Evolutionary conservation across 2,888 invertebrate genomes (phyloP).

Genomic region (Apocheima hispidaria): DNA sequence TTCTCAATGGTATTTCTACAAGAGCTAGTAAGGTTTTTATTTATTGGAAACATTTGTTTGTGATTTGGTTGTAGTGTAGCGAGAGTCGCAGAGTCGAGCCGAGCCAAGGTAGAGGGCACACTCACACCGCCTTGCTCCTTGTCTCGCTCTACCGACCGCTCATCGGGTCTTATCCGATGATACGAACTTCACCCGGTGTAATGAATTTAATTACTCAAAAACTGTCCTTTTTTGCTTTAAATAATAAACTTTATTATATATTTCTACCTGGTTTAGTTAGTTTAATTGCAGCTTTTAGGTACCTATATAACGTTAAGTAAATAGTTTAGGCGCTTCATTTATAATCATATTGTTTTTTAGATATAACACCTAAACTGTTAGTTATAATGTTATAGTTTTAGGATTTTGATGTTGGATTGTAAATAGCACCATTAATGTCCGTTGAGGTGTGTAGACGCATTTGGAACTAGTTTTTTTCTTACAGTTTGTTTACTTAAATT

Average conservation of each 20-base stretch:
- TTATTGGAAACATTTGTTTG: neutral
- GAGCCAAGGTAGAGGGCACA: neutral
- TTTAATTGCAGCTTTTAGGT: neutral
- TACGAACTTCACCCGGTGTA: neutral
- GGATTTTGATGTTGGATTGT: constrained; percentile 5
- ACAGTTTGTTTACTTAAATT: neutral
- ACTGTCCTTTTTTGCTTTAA: neutral
- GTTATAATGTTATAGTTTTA: neutral
- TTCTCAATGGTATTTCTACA: neutral
- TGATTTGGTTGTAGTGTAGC: neutral
- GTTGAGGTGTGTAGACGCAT: constrained; percentile 55
- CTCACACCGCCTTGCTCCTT: neutral
- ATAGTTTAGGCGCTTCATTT: neutral
- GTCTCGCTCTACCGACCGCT: neutral
- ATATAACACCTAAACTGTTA: neutral
- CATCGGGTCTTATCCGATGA: neutral
- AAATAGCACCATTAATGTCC: constrained; percentile 36
- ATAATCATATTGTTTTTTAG: neutral
- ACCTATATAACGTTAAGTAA: neutral
- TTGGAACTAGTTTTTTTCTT: constrained; percentile 49
- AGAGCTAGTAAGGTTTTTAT: too few relatives aligned
- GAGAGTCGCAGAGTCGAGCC: neutral
- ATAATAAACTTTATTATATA: neutral
- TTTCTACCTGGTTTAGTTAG: neutral
- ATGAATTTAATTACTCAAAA: neutral